A percentile compares a stretch with the other conserved stretches of the same genome.
Evolutionary conservation across 2,113 vertebrate species (phyloP).

Genomic region (Acanthisitta chloris): DNA sequence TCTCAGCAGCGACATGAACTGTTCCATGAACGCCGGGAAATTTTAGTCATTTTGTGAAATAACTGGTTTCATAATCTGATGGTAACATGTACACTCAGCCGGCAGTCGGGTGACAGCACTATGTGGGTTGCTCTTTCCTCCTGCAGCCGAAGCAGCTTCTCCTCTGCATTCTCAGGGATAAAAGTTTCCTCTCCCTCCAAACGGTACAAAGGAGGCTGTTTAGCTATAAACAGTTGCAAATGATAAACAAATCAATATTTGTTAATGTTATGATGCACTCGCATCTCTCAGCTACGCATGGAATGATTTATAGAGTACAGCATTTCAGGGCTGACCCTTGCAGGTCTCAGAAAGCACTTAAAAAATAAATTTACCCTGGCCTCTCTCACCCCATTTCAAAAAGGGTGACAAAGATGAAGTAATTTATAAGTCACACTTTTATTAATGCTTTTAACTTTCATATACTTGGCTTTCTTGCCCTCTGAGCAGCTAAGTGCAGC

Average conservation of each 20-base stretch:
- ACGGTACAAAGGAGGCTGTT: slow-evolving; percentile 23
- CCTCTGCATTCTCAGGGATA: not conserved
- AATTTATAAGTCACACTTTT: slow-evolving; percentile 88
- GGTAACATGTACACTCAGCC: not conserved
- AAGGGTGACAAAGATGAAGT: slow-evolving; percentile 88
- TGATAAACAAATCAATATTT: slow-evolving; percentile 82
- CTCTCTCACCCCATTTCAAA: slow-evolving; percentile 85
- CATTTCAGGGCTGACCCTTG: slow-evolving; percentile 83
- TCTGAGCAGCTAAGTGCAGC: slow-evolving; percentile 74
- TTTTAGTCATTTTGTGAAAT: slow-evolving; percentile 49
- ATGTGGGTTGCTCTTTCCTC: not conserved
- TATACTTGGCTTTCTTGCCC: slow-evolving; percentile 80
- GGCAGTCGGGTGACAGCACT: not conserved
- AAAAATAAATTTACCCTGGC: slow-evolving; percentile 89
- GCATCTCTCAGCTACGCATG: slow-evolving; percentile 74
- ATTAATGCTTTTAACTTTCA: slow-evolving; percentile 88
- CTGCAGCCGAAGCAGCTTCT: not conserved
- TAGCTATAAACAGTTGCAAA: slow-evolving; percentile 73
- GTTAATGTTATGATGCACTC: slow-evolving; percentile 76
- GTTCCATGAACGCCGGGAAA: not conserved
- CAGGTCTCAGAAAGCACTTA: slow-evolving; percentile 86
- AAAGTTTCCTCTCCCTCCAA: slow-evolving; percentile 6
- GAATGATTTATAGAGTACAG: slow-evolving; percentile 83
- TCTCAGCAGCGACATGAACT: not conserved
- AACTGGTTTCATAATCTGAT: not conserved